Evolutionary conservation across 2,797 vertebrate genomes (phyloP).

Genomic region (Pseudocheirus occidentalis): DNA sequence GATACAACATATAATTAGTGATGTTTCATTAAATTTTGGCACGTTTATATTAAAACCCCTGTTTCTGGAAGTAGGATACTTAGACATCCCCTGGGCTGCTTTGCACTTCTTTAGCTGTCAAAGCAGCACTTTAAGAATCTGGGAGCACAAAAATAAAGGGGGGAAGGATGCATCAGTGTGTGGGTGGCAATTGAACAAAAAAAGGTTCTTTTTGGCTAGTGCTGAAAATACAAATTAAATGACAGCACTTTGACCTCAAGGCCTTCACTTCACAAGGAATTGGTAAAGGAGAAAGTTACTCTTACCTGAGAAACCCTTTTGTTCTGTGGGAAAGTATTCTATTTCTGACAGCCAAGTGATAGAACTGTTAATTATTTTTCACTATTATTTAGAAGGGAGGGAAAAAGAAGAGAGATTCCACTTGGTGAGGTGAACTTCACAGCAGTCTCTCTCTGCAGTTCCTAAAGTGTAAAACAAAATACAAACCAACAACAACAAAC

Average conservation of each 20-base stretch:
- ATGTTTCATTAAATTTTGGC: constrained; percentile 20
- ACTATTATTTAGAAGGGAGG: constrained; percentile 1
- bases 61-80: constrained; percentile 29
- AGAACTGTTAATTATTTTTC: constrained; percentile 50
- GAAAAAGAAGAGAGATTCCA: constrained; percentile 2
- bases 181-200: neutral
- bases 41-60: constrained; percentile 33
- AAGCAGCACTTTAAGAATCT: constrained; percentile 51
- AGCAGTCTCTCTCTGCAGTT: neutral
- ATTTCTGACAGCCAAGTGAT: constrained; percentile 6
- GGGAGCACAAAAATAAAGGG: constrained; percentile 8
- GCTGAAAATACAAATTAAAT: constrained; percentile 58
- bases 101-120: constrained; percentile 31
- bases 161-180: neutral
- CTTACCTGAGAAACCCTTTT: neutral
- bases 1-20: constrained; percentile 16
- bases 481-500: neutral
- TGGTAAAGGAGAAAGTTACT: neutral
- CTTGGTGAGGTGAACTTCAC: constrained; percentile 14
- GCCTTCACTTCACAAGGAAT: constrained; percentile 40
- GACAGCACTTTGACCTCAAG: constrained; percentile 36
- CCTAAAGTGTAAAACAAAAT: neutral
- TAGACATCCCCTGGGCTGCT: neutral
- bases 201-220: neutral
- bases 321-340: constrained; percentile 36